Evolutionary conservation across 2,113 vertebrate genomes (phyloP).

Genomic region (Chionomys nivalis): DNA sequence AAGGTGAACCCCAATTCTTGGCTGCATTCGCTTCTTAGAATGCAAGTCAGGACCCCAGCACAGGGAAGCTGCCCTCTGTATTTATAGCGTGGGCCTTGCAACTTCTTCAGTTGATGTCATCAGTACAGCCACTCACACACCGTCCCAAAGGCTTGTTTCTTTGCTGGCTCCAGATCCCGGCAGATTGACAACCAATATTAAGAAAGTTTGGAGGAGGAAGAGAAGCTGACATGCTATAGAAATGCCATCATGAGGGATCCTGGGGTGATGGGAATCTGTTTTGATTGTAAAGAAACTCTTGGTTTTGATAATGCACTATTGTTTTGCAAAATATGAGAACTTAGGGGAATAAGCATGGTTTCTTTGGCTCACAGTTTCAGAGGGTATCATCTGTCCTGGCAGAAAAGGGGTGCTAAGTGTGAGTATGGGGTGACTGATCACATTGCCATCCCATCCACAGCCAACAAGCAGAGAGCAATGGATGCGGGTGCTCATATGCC

Average conservation of each 20-base stretch:
- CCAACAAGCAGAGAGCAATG: background rate
- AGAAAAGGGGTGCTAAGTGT: background rate
- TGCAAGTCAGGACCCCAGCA: background rate
- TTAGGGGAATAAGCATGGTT: background rate
- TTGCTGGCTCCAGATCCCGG: background rate
- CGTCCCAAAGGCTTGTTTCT: background rate
- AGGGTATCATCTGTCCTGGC: background rate
- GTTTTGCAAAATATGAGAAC: background rate
- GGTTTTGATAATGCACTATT: background rate
- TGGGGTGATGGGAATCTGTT: background rate
- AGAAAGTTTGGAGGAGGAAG: background rate
- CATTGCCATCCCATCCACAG: background rate
- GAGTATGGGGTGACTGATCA: background rate
- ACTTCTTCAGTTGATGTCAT: background rate
- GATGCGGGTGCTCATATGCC: too few relatives aligned
- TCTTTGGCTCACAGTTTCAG: background rate
- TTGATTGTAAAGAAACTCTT: background rate
- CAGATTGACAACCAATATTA: background rate
- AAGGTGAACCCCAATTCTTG: background rate
- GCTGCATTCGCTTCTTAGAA: background rate
- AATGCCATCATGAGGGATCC: background rate
- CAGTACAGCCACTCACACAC: background rate
- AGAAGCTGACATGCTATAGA: background rate
- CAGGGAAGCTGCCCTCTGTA: background rate
- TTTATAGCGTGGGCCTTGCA: background rate